Conservation (phyloP, 1,140 invertebrate species). For the Penaeus japonicus region DNA sequence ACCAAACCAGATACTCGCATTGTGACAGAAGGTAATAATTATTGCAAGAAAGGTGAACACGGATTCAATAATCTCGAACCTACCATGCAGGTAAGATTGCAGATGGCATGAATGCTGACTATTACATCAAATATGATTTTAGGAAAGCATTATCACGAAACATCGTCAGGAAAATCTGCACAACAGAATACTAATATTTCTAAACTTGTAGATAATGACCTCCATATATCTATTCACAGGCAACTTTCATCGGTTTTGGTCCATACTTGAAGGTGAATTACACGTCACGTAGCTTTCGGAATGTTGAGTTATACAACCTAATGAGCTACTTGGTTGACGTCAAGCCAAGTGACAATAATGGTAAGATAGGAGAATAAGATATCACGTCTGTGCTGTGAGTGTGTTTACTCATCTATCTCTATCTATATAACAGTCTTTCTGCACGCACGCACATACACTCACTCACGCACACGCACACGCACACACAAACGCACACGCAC, state of each 20-base stretch:
- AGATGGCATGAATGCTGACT: background rate
- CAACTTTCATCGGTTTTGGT: constrained; percentile 66
- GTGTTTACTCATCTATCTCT: background rate
- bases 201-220: background rate
- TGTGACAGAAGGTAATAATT: constrained; percentile 20
- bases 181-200: too few species aligned
- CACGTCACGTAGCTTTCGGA: constrained; percentile 62
- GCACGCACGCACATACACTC: too few species aligned
- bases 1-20: constrained; percentile 27
- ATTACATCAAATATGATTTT: too few species aligned
- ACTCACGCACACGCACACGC: too few species aligned
- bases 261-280: constrained; percentile 64
- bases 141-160: too few species aligned
- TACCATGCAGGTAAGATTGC: constrained; percentile 59
- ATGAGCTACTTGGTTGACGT: constrained; percentile 65
- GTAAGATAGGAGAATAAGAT: background rate
- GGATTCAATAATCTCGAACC: constrained; percentile 56
- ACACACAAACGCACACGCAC: too few species aligned
- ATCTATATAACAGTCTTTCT: too few species aligned
- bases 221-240: constrained; percentile 44
- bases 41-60: constrained; percentile 52
- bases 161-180: too few species aligned
- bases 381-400: background rate
- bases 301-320: constrained; percentile 67
- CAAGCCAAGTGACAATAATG: constrained; percentile 64